Percentiles rank a stretch among this genome's conserved stretches.
These are phyloP conservation scores for Polyodon spathula DNA, from an alignment of 2,113 vertebrate genomes.

Conservation along the genomic window DNA sequence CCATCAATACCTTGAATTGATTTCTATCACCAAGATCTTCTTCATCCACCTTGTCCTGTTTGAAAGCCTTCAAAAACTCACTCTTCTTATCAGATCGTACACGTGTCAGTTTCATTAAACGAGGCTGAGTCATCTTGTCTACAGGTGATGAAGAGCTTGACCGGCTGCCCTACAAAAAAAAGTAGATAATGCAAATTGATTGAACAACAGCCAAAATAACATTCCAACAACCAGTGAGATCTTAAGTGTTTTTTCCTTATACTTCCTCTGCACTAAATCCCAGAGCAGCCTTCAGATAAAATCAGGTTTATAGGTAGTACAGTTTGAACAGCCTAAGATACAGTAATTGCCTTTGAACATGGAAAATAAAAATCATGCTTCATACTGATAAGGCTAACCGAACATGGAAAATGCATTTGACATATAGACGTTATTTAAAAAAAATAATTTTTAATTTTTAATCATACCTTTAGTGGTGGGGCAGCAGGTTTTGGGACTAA, in stretches of 20 bases:
- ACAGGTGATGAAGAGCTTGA: conserved; percentile 62
- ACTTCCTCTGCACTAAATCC: no score
- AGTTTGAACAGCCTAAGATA: no score
- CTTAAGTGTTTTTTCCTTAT: no score
- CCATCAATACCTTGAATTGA: conserved; percentile 20
- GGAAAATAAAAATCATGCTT: no score
- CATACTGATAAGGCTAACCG: no score
- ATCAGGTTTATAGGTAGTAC: no score
- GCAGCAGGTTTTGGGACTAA: conserved; percentile 51
- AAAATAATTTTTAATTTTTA: neutral
- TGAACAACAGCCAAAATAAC: no score
- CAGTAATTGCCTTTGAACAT: no score
- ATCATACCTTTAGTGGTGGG: conserved; percentile 54
- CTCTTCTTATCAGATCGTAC: conserved; percentile 60
- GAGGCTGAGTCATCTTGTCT: conserved; percentile 55
- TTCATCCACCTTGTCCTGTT: conserved; percentile 51
- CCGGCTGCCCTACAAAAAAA: conserved; percentile 43
- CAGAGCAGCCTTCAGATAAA: no score
- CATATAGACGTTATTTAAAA: neutral
- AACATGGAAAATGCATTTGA: neutral
- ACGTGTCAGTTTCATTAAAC: conserved; percentile 58
- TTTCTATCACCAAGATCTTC: conserved; percentile 41
- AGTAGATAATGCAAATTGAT: neutral
- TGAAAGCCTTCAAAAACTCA: conserved; percentile 61
- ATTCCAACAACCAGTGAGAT: no score